phyloP scores from a whole-genome alignment of 2,797 vertebrate genomes.

The Pyrocephalus nanus region DNA sequence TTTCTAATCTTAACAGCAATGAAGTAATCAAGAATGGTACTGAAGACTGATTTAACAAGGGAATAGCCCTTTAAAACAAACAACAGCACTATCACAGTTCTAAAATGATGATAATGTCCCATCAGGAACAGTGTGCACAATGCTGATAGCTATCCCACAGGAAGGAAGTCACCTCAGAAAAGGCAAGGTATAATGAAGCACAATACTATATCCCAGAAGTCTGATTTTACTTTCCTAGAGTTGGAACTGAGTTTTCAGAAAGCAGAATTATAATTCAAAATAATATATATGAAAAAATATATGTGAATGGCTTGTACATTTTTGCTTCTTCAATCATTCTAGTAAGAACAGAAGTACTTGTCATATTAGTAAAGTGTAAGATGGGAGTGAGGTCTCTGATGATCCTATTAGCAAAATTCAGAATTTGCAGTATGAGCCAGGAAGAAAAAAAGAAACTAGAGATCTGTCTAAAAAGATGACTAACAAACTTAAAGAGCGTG shows the following conservation, averaged over 20 bases:
- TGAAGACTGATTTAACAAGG: not conserved
- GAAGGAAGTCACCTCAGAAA: slow-evolving; percentile 44
- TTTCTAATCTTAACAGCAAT: not conserved
- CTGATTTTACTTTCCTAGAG: not conserved
- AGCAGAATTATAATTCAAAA: not conserved
- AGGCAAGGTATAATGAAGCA: not conserved
- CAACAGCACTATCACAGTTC: not conserved
- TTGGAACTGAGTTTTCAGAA: not conserved
- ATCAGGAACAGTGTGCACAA: not conserved
- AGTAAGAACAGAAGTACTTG: not conserved
- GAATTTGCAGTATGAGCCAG: not conserved
- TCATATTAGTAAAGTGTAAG: not conserved
- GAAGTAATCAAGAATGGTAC: not conserved
- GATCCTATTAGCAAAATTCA: not conserved
- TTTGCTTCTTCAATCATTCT: not conserved
- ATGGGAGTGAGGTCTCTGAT: not conserved
- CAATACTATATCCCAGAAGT: not conserved
- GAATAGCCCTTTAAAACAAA: slow-evolving; percentile 26
- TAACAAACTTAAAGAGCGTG: not conserved
- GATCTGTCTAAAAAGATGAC: not conserved
- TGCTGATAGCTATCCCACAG: slow-evolving; percentile 28
- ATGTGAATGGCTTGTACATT: not conserved
- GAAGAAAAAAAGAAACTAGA: not conserved
- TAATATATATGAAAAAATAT: not conserved
- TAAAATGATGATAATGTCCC: not conserved